Conservation (phyloP, 2,797 vertebrate species). For the Labeo calbasu region DNA sequence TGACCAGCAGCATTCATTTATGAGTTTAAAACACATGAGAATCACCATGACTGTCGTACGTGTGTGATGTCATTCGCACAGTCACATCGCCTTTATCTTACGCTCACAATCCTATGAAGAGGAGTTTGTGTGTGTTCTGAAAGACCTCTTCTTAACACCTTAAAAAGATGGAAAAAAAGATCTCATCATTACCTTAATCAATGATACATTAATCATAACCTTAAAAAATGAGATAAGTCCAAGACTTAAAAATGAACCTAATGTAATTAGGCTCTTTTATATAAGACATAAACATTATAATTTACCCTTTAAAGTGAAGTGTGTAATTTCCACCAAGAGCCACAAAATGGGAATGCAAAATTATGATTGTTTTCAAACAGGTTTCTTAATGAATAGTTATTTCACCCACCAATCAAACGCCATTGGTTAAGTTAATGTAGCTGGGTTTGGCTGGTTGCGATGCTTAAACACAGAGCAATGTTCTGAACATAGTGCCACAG, state of each 20-base stretch:
- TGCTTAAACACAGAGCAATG: not conserved
- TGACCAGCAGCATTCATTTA: slow-evolving; percentile 49
- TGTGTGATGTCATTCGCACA: slow-evolving; percentile 68
- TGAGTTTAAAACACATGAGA: slow-evolving; percentile 64
- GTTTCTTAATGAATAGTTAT: not conserved
- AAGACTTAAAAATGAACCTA: not conserved
- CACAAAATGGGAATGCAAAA: not conserved
- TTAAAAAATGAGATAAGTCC: not conserved
- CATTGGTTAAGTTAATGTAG: not conserved
- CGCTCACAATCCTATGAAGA: not conserved
- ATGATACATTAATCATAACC: not conserved
- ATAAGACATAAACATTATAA: not conserved
- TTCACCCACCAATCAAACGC: not conserved
- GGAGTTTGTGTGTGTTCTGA: slow-evolving; percentile 35
- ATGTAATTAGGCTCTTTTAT: not conserved
- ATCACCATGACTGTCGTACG: slow-evolving; percentile 50
- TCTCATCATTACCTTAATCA: too few species aligned
- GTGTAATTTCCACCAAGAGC: not conserved
- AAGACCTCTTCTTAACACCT: not conserved
- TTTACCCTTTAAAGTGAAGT: not conserved
- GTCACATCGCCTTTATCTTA: slow-evolving; percentile 43
- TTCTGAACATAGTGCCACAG: not conserved
- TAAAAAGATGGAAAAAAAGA: too few species aligned
- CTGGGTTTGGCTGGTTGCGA: not conserved
- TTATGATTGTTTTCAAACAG: not conserved